phyloP scores from a whole-genome alignment of 1,140 invertebrate species.

The Drosophila sturtevanti region DNA sequence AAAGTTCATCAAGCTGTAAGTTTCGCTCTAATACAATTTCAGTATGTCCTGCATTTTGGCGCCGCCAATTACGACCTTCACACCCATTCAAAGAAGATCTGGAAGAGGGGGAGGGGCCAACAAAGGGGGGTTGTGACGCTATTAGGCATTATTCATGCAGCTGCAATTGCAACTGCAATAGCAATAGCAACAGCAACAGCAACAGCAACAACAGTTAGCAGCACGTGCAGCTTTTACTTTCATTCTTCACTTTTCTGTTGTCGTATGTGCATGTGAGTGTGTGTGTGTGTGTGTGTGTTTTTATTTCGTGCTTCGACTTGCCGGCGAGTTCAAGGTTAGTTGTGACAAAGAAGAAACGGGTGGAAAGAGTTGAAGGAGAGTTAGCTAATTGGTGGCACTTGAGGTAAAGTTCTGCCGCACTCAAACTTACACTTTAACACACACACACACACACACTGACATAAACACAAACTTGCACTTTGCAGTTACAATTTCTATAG shows the following conservation, averaged over 20 bases:
- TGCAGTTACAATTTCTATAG: slow-evolving; percentile 38
- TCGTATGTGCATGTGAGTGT: not conserved
- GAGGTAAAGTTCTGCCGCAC: slow-evolving; percentile 22
- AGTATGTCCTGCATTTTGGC: slow-evolving; percentile 44
- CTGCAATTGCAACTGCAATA: slow-evolving; percentile 53
- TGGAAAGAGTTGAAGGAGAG: slow-evolving; percentile 3
- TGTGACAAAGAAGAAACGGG: slow-evolving; percentile 9
- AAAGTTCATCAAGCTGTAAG: slow-evolving; percentile 55
- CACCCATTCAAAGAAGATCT: not conserved
- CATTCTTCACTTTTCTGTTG: slow-evolving; percentile 39
- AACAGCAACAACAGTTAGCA: slow-evolving; percentile 9
- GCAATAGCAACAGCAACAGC: slow-evolving; percentile 20
- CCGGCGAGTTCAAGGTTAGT: slow-evolving; percentile 73
- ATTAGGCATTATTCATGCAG: slow-evolving; percentile 75
- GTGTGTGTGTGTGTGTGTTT: slow-evolving; percentile 26
- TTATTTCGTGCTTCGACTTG: slow-evolving; percentile 60
- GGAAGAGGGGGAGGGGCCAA: not conserved
- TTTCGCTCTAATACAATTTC: slow-evolving; percentile 37
- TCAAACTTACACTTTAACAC: slow-evolving; percentile 3
- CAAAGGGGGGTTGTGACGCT: slow-evolving; percentile 48
- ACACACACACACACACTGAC: slow-evolving; percentile 2
- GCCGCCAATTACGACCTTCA: slow-evolving; percentile 54
- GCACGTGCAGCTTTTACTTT: slow-evolving; percentile 74
- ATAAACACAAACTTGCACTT: not conserved
- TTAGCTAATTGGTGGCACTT: slow-evolving; percentile 63